Evolutionary conservation across 1,140 invertebrate species (phyloP), one percentile per base, ranked within the genome.

Genomic region (Musca vetustissima): DNA sequence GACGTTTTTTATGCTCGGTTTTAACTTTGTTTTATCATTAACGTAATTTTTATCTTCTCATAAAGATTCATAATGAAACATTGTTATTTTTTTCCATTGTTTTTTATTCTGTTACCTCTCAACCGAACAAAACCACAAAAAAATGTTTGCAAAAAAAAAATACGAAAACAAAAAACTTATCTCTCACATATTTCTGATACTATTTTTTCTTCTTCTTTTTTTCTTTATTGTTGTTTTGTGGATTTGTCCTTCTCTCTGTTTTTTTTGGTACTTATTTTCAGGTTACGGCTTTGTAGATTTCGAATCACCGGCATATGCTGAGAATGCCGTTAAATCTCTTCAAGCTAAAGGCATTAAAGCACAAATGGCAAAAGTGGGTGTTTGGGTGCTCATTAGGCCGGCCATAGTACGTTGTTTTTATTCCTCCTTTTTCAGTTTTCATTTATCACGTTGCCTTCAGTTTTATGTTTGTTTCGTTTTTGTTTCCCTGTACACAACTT

Each of bases 231-330:
- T 52, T 52, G 17, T 43, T 52, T 52, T 19, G 21, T 52, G 17
- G 17, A 19, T 52, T 21, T 52, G 21, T 52, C 21, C 17, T 52
- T 52, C 21, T 52, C 17, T 52, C 21, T 22, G 4, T 22, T 19
- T 52, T 52, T 52, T 43, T 43, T 36, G 28, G n/a, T 22, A 24
- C 36, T 75, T 75, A 72, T 67, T 88, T 89, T 78, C 87, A 97
- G 95, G 96, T 84, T 99, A 99, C 89, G 97, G 97, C 80, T 99
- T 99, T 90, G 97, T 99, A 83, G 97, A 99, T 88, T 99, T 99
- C 89, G 97, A 99, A 85, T 93, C 91, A 83, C 93, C 94, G 81
- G 89, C 90, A 76, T 92, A 95, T 79, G 97, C 97, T 74, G 94
- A 98, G 85, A 89, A 90, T 76, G 97, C 97, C 78, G 95, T 99